phyloP scores from a whole-genome alignment of 2,888 invertebrate species.

The Trachelus tabidus region DNA sequence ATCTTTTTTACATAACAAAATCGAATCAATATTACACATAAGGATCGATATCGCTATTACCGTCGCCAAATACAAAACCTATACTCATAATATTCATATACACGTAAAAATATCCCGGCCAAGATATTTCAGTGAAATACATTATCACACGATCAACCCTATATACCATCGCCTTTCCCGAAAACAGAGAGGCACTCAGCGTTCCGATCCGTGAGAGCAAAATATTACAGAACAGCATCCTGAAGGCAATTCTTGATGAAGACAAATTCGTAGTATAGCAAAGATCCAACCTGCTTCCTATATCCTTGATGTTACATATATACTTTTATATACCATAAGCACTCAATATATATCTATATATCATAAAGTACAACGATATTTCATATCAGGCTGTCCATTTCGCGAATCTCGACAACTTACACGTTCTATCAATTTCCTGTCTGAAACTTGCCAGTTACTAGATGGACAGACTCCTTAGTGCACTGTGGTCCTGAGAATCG shows the following conservation, averaged over 20 bases:
- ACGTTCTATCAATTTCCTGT: constrained; percentile 6
- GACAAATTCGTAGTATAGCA: neutral
- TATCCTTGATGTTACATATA: neutral
- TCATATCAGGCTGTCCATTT: neutral
- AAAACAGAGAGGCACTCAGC: neutral
- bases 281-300: neutral
- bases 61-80: neutral
- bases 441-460: neutral
- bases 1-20: neutral
- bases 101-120: too few species aligned
- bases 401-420: neutral
- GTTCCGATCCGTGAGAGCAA: neutral
- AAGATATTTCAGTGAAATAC: neutral
- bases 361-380: neutral
- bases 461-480: neutral
- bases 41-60: neutral
- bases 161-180: neutral
- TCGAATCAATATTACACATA: neutral
- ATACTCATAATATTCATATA: neutral
- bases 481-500: neutral
- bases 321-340: neutral
- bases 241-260: neutral
- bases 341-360: neutral
- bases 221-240: neutral
- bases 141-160: neutral